These are phyloP conservation scores for Celastrina argiolus DNA, from an alignment of 2,888 invertebrate genomes.

Conservation along the genomic window DNA sequence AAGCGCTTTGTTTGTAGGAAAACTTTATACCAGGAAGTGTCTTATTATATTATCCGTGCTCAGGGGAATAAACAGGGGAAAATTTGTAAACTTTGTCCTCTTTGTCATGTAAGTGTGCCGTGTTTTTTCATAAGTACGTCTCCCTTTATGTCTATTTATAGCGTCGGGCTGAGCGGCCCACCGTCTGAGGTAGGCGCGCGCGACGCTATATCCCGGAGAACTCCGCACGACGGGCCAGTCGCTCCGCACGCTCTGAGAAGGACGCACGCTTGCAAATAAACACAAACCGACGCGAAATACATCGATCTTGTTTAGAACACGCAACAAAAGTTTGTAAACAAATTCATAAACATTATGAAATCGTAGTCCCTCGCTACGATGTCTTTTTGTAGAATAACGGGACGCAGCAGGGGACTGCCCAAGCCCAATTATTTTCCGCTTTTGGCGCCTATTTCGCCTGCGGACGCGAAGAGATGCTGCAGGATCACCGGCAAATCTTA, in stretches of 20 bases:
- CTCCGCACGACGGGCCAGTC: constrained; percentile 52
- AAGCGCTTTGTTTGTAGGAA: constrained; percentile 3
- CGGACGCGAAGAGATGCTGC: constrained; percentile 88
- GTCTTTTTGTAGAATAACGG: constrained; percentile 89
- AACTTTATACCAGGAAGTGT: constrained; percentile 14
- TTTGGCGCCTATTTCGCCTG: constrained; percentile 87
- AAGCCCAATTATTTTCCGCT: constrained; percentile 90
- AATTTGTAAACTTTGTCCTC: constrained; percentile 42
- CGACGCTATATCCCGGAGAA: constrained; percentile 42
- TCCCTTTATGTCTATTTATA: constrained; percentile 73
- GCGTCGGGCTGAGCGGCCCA: constrained; percentile 70
- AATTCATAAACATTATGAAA: constrained; percentile 60
- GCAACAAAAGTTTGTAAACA: constrained; percentile 53
- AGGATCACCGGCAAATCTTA: constrained; percentile 88
- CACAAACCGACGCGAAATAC: constrained; percentile 40
- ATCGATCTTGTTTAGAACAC: constrained; percentile 40
- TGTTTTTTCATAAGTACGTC: constrained; percentile 58
- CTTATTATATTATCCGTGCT: constrained; percentile 27
- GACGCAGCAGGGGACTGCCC: constrained; percentile 86
- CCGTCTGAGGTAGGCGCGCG: constrained; percentile 66
- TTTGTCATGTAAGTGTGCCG: constrained; percentile 64
- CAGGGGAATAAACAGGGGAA: constrained; percentile 15
- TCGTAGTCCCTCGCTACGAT: constrained; percentile 58
- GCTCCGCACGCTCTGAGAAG: constrained; percentile 52
- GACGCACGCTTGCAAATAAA: constrained; percentile 43